Evolutionary conservation across 2,113 vertebrate genomes (phyloP).

Genomic region (Saccopteryx bilineata): DNA sequence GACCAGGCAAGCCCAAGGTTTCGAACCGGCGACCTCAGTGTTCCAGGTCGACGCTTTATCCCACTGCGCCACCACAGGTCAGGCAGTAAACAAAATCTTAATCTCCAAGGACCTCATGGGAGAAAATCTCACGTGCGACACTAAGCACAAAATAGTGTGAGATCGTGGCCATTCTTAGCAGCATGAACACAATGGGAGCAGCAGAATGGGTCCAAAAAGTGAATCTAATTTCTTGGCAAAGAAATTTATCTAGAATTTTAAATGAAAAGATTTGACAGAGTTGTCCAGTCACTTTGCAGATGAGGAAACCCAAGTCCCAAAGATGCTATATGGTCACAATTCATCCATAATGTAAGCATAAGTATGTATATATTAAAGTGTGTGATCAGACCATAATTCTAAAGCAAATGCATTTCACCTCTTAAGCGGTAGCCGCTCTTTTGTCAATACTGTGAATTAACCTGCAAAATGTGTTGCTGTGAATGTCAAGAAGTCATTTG

Average conservation of each 20-base stretch:
- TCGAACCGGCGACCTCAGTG: no score
- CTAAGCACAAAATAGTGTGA: background rate
- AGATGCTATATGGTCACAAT: background rate
- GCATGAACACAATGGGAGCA: background rate
- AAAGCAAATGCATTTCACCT: background rate
- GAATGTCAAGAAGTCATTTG: constrained; percentile 10
- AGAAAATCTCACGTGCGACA: background rate
- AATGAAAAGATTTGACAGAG: background rate
- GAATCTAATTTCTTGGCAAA: background rate
- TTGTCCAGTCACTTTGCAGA: background rate
- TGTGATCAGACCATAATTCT: background rate
- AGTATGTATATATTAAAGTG: background rate
- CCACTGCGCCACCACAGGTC: no score
- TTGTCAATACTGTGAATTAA: background rate
- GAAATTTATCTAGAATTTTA: constrained; percentile 18
- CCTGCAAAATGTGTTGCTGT: background rate
- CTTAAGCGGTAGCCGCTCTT: background rate
- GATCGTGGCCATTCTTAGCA: background rate
- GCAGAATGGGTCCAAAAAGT: background rate
- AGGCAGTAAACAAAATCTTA: background rate
- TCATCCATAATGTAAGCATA: background rate
- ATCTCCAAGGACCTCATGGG: background rate
- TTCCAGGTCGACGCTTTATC: no score
- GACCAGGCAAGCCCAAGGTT: no score
- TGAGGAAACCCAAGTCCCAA: background rate